Base-by-base conservation (phyloP, 2,113 vertebrate species). In the Thinocorus orbignyianus region DNA sequence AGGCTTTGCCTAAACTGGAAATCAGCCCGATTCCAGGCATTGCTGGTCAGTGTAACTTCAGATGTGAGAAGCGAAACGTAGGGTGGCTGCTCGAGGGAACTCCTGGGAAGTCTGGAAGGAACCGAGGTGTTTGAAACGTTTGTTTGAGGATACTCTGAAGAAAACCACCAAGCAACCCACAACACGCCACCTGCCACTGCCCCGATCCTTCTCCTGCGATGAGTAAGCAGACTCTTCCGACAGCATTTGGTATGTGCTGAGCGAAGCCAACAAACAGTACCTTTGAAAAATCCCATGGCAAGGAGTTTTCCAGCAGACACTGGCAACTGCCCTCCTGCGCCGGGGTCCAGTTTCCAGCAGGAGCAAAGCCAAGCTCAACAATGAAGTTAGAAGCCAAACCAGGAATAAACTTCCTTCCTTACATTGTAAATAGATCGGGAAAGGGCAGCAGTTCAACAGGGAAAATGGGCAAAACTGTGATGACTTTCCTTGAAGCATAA, bases 381-480 rank as follows among this genome's bases (percentile, higher is more conserved):
- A 37, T 4, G 0, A 80, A 72, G 88, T 76, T 87, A 76, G 92
- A 95, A 95, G 94, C 86, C 83, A 95, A 93, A 46, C 78, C 51
- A 17, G 54, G 61, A 89, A 87, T 30, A 92, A 94, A 87, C 86
- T 62, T 18, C 72, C 83, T 97, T 96, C 91, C 96, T 97, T 88
- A 65, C 52, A 83, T 91, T 96, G 96, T 95, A 80, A 95, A 80
- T 86, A 61, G 16, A 4, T 84, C 2, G 3, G 86, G 70, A 95
- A 93, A 91, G 83, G 92, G 88, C 91, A 92, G 46, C 31, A 23
- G 69, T 90, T 96, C n/a, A 20, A 93, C 81, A 79, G 82, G 39
- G 73, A 89, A 91, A 93, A 78, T 1, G 35, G 78, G 80, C 57
- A 74, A 52, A 90, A 60, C 48, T 65, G n/a, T 4, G 1, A 44